A percentile compares a stretch with the other conserved stretches of the same genome.
phyloP scores from a whole-genome alignment of 2,797 vertebrate genomes.

The Urophycis tenuis region DNA sequence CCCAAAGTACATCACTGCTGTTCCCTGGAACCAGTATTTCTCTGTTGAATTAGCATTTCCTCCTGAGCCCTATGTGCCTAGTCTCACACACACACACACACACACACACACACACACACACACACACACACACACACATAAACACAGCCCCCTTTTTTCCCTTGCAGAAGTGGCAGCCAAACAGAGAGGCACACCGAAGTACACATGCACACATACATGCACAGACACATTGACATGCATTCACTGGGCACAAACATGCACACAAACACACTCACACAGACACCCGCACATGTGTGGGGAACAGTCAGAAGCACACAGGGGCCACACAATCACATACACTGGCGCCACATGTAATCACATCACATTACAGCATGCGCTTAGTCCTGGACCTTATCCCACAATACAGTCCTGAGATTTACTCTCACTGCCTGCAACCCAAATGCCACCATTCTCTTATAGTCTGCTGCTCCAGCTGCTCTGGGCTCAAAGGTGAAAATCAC shows the following conservation, averaged over 20 bases:
- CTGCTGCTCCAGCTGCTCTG: constrained; percentile 12
- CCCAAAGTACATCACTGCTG: not conserved
- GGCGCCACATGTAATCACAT: constrained; percentile 42
- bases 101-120: not conserved
- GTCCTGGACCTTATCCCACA: constrained; percentile 32
- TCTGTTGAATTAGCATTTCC: constrained; percentile 32
- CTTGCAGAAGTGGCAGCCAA: constrained; percentile 7
- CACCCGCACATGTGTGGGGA: not conserved
- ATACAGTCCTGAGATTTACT: constrained; percentile 19
- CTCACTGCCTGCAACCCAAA: not conserved
- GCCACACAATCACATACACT: constrained; percentile 1
- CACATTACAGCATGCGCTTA: constrained; percentile 40
- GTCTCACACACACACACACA: constrained; percentile 13
- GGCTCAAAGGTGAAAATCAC: constrained; percentile 2
- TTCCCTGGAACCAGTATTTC: constrained; percentile 15
- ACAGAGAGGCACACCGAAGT: not conserved
- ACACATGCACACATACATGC: constrained; percentile 4
- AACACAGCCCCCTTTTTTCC: not conserved
- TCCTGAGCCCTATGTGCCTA: constrained; percentile 28
- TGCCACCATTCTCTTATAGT: not conserved
- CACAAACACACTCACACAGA: not conserved
- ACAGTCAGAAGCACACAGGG: not conserved
- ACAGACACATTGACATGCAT: not conserved
- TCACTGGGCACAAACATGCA: not conserved
- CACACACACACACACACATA: not conserved